A percentile compares a stretch with the other conserved stretches of the same genome.
These are phyloP conservation scores for Etheostoma spectabile DNA, from an alignment of 2,113 vertebrate genomes.

Conservation along the genomic window DNA sequence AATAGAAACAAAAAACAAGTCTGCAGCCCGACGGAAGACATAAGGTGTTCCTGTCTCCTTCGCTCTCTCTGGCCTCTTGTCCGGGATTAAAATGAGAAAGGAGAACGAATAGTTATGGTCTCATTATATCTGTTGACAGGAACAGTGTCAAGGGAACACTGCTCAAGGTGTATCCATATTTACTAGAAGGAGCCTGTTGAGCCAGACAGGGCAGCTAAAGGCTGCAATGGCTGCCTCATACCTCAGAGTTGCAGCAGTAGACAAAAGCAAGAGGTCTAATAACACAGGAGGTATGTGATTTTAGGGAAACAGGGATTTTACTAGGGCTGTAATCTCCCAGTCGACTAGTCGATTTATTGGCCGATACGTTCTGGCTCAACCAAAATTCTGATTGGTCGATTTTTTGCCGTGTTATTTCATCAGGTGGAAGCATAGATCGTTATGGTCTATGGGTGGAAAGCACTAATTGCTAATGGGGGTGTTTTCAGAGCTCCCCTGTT, in stretches of 20 bases:
- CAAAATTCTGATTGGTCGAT: too few species aligned
- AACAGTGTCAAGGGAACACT: conserved; percentile 34
- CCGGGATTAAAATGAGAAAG: conserved; percentile 58
- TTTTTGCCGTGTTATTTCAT: too few species aligned
- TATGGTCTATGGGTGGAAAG: too few species aligned
- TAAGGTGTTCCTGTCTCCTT: conserved; percentile 24
- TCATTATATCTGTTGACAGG: conserved; percentile 69
- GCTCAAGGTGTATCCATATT: conserved; percentile 58
- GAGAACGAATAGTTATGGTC: conserved; percentile 66
- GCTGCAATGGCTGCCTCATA: conserved; percentile 21
- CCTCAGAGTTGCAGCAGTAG: conserved; percentile 16
- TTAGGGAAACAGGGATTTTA: conserved; percentile 47
- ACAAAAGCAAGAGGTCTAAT: conserved; percentile 43
- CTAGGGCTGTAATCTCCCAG: too few species aligned
- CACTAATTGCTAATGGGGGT: too few species aligned
- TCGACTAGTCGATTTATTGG: too few species aligned
- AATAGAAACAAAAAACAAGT: conserved; percentile 28
- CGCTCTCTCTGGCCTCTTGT: conserved; percentile 31
- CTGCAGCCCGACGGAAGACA: conserved; percentile 20
- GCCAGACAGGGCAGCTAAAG: conserved; percentile 40
- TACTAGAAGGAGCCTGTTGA: conserved; percentile 55
- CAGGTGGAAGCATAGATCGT: too few species aligned
- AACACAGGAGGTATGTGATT: conserved; percentile 41
- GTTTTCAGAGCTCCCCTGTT: too few species aligned
- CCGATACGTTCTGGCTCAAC: too few species aligned